These are phyloP conservation scores for Neodontobutis hainanensis DNA, from an alignment of 2,113 vertebrate genomes.

Conservation along the genomic window DNA sequence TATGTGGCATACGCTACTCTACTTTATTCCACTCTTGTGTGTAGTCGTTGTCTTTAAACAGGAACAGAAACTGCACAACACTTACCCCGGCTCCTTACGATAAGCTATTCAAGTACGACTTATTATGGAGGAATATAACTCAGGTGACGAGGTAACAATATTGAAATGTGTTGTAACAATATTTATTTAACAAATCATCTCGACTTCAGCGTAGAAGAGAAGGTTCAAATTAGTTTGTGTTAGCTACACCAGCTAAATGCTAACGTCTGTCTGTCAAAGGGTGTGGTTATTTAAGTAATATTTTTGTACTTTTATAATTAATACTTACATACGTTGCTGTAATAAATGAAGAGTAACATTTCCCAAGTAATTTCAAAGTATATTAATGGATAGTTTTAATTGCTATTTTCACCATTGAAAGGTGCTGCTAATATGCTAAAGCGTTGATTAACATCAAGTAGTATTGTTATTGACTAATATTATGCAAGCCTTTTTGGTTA, in stretches of 20 bases:
- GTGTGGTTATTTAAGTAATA: constrained; percentile 30
- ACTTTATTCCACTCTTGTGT: background rate
- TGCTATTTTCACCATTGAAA: too few relatives aligned
- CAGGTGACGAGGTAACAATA: constrained; percentile 72
- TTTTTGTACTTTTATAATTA: background rate
- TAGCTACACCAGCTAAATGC: constrained; percentile 9
- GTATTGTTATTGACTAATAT: too few relatives aligned
- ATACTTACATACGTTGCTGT: background rate
- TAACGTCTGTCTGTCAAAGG: constrained; percentile 8
- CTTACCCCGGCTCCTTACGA: background rate
- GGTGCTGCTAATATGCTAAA: too few relatives aligned
- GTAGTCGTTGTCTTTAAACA: constrained; percentile 12
- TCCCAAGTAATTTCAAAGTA: too few relatives aligned
- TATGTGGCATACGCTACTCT: fast-evolving
- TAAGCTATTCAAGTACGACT: background rate
- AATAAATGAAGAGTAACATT: too few relatives aligned
- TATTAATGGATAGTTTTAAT: too few relatives aligned
- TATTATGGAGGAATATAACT: constrained; percentile 77
- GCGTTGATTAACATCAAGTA: too few relatives aligned
- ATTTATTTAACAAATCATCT: background rate
- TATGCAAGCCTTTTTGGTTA: too few relatives aligned
- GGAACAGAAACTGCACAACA: constrained; percentile 16
- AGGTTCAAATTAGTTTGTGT: background rate
- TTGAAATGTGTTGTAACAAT: background rate
- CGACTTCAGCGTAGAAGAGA: too few relatives aligned